These are phyloP conservation scores for Melanaphis sacchari DNA, from an alignment of 1,140 invertebrate genomes.

Conservation along the genomic window DNA sequence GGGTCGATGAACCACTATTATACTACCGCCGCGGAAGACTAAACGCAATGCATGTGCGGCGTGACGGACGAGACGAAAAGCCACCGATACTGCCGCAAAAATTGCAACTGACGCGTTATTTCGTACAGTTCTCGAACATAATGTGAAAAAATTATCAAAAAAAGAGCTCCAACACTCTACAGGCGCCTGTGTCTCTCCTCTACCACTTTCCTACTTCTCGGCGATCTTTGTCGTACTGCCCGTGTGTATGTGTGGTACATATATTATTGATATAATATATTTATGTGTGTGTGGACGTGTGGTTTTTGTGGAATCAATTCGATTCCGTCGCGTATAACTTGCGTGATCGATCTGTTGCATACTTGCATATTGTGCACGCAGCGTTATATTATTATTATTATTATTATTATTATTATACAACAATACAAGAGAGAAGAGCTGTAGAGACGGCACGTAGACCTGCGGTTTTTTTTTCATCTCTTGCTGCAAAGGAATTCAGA, in stretches of 20 bases:
- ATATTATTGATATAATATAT: too few relatives aligned
- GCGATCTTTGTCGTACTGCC: background rate
- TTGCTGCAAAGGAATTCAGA: slow-evolving; percentile 38
- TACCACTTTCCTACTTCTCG: too few relatives aligned
- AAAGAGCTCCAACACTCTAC: too few relatives aligned
- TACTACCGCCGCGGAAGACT: background rate
- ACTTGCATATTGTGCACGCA: background rate
- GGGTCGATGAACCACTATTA: slow-evolving; percentile 35
- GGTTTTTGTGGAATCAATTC: slow-evolving; percentile 28
- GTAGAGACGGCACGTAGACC: background rate
- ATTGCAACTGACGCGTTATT: background rate
- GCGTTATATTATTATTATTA: background rate
- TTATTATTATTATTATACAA: background rate
- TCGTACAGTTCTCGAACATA: background rate
- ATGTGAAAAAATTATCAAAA: background rate
- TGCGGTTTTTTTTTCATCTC: slow-evolving; percentile 29
- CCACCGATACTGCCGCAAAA: background rate
- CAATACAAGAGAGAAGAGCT: background rate
- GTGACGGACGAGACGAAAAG: background rate
- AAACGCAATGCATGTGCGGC: background rate
- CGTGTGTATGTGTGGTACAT: too few relatives aligned
- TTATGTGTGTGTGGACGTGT: too few relatives aligned
- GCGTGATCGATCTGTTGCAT: background rate
- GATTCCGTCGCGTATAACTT: background rate
- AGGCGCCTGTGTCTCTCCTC: background rate